phyloP scores from a whole-genome alignment of 2,888 invertebrate genomes.

The Helleia helle region DNA sequence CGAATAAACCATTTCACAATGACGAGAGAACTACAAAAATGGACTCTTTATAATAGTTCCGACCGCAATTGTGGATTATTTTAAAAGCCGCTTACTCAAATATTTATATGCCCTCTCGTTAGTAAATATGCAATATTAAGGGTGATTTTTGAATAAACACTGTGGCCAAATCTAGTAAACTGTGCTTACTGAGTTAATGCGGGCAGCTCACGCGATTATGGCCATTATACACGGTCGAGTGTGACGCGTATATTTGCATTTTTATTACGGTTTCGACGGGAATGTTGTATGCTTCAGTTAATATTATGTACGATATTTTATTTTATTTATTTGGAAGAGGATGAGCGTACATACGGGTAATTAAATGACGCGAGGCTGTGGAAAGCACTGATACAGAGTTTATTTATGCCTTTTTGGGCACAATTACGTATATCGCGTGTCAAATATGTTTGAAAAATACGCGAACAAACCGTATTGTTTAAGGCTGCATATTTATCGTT shows the following conservation, averaged over 20 bases:
- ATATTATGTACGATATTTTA: conserved; percentile 11
- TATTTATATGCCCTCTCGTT: conserved; percentile 49
- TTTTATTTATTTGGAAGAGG: conserved; percentile 9
- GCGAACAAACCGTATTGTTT: too few relatives aligned
- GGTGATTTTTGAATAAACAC: conserved; percentile 46
- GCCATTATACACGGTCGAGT: conserved; percentile 28
- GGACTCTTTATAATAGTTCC: neutral
- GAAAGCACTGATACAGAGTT: conserved; percentile 2
- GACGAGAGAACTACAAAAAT: too few relatives aligned
- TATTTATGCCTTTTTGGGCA: conserved; percentile 1
- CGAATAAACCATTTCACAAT: too few relatives aligned
- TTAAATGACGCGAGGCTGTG: neutral
- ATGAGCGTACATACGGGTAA: conserved; percentile 6
- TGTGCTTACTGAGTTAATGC: conserved; percentile 29
- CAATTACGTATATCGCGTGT: neutral
- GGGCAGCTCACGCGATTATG: conserved; percentile 37
- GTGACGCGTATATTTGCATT: conserved; percentile 24
- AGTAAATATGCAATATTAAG: conserved; percentile 53
- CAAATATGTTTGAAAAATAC: conserved; percentile 2
- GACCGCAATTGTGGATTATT: conserved; percentile 1
- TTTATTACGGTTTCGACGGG: conserved; percentile 20
- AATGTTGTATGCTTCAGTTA: conserved; percentile 11
- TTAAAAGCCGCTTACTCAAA: conserved; percentile 24
- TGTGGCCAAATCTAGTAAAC: conserved; percentile 33
- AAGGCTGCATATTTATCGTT: too few relatives aligned